Evolutionary conservation across 2,888 invertebrate species (phyloP), one percentile per base, ranked within the genome.

Genomic region (Amorpha juglandis): DNA sequence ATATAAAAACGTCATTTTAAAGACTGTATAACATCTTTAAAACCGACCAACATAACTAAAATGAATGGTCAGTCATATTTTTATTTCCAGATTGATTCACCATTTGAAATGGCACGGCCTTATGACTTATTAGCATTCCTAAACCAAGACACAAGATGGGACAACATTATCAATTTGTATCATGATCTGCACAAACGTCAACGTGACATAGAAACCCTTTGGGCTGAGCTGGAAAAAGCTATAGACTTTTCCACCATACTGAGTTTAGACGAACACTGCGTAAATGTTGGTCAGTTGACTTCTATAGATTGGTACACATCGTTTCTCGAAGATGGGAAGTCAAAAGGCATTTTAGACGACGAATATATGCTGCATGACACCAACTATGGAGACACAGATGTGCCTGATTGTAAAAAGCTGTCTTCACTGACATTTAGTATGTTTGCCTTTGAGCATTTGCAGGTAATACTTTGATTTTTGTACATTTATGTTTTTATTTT

Each of bases 41-140:
- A 27, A 27, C 27, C 27, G 27, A 27, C 27, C 27, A 3, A 27
- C 27, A 3, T 27, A 27, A 3, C 27, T 27, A 3, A 3, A 27
- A 27, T 27, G 27, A 27, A 27, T 27, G 7, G 16, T n/a, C 2
- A 63, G 3, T 42, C 33, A n/a, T 16, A 62, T 62, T 62, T 21
- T 63, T 62, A 66, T 62, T 80, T 94, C 67, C 87, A 97, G 97
- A 84, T 94, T 76, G 95, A 96, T 78, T 96, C 97, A 4, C 95
- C 96, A 6, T 97, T 96, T 87, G 94, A 95, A 84, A 90, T 97
- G 88, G 94, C 95, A 48, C 93, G 95, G 38, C 96, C 97, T 0
- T 95, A 96, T 79, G 97, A 97, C 83, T 90, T 97, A 55, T 89
- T 97, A 65, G 95, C 96, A 3, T 95, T 97, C 76, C 86, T 97